Conservation (phyloP, 2,113 vertebrate genomes). For the Patagioenas fasciata region DNA sequence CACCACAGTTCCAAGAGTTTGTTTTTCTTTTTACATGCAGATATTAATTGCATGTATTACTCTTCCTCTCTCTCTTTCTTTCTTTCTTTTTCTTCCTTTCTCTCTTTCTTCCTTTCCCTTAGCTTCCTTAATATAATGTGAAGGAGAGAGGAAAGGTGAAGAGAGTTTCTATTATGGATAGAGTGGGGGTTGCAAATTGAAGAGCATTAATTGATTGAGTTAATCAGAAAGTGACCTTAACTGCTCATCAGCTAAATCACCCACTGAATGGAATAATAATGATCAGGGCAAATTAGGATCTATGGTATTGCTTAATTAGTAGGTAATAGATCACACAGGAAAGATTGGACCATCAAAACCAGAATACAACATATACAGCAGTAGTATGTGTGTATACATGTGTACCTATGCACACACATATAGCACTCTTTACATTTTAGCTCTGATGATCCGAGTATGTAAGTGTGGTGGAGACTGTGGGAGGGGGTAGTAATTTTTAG, state of each 20-base stretch:
- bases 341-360: neutral
- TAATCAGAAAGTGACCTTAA: conserved; percentile 64
- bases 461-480: neutral
- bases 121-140: neutral
- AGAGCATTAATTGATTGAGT: conserved; percentile 54
- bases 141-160: neutral
- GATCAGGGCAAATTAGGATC: conserved; percentile 44
- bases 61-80: neutral
- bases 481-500: neutral
- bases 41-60: neutral
- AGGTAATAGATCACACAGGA: conserved; percentile 6
- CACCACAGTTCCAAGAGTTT: neutral
- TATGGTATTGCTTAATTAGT: conserved; percentile 19
- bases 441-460: neutral
- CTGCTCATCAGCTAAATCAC: conserved; percentile 51
- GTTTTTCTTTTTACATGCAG: conserved; percentile 20
- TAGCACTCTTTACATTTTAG: neutral
- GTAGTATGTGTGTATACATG: neutral
- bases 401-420: neutral
- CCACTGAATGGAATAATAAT: conserved; percentile 51
- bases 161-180: neutral
- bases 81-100: no score
- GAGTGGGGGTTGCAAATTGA: conserved; percentile 15
- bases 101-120: neutral
- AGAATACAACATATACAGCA: neutral